phyloP scores from a whole-genome alignment of 1,140 invertebrate genomes.

The Neuroterus valhalla region DNA sequence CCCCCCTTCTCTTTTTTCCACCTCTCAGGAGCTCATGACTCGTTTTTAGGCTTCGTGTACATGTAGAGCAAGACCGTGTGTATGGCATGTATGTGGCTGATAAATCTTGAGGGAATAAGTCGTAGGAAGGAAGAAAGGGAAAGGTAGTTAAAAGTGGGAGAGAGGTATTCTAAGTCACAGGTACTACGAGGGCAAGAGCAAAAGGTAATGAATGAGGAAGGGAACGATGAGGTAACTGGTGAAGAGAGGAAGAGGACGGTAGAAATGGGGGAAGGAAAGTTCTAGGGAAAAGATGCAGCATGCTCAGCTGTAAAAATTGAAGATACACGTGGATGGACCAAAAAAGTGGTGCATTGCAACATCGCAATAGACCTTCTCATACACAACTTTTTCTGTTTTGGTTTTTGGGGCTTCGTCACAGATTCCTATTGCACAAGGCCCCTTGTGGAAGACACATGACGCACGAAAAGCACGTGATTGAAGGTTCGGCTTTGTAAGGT shows the following conservation, averaged over 20 bases:
- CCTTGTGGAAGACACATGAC: constrained; percentile 7
- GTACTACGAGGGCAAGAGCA: neutral
- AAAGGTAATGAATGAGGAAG: neutral
- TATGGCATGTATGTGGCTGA: neutral
- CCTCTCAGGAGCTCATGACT: constrained; percentile 18
- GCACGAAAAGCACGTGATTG: constrained; percentile 16
- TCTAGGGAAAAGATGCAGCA: constrained; percentile 29
- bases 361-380: constrained; percentile 35
- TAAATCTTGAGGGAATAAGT: neutral
- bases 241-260: constrained; percentile 26
- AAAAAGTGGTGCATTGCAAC: constrained; percentile 54
- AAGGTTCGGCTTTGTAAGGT: constrained; percentile 19
- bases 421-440: constrained; percentile 37
- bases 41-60: constrained; percentile 18
- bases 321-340: constrained; percentile 59
- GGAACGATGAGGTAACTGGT: neutral
- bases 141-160: constrained; percentile 2
- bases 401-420: constrained; percentile 44
- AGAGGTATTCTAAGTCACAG: neutral
- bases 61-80: neutral
- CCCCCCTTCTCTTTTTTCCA: constrained; percentile 20
- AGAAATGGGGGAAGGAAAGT: neutral
- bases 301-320: constrained; percentile 51
- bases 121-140: neutral
- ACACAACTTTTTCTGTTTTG: constrained; percentile 23